A percentile compares a stretch with the other conserved stretches of the same genome.
These are phyloP conservation scores for Atethmia centrago DNA, from an alignment of 2,888 invertebrate genomes.

Conservation along the genomic window DNA sequence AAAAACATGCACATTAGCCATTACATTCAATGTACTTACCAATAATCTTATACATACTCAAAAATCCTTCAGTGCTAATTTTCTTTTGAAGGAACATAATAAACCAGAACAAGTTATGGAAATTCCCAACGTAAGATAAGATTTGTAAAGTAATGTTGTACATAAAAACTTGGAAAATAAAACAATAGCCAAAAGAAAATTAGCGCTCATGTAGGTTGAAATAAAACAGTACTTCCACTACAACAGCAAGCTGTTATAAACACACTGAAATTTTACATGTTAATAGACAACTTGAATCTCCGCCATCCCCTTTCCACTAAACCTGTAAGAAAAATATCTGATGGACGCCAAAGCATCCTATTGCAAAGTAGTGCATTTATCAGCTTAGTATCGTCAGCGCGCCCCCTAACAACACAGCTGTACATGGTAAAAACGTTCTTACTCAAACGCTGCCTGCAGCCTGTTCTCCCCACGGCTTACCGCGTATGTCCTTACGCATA, in stretches of 20 bases:
- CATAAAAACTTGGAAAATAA: constrained; percentile 1
- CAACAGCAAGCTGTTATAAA: constrained; percentile 5
- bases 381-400: not conserved
- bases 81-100: constrained; percentile 13
- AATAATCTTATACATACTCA: constrained; percentile 15
- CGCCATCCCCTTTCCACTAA: not conserved
- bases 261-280: not conserved
- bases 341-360: constrained; percentile 1
- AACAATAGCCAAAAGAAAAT: constrained; percentile 22
- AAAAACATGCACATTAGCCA: constrained; percentile 23
- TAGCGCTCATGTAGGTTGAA: not conserved
- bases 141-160: not conserved
- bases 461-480: not conserved
- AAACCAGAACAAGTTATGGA: not conserved
- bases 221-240: constrained; percentile 14
- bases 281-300: not conserved
- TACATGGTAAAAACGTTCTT: not conserved
- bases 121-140: not conserved
- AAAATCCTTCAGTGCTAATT: constrained; percentile 16
- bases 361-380: constrained; percentile 4
- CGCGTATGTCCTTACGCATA: not conserved
- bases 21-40: constrained; percentile 45
- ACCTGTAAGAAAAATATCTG: constrained; percentile 1
- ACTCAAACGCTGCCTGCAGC: not conserved
- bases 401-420: not conserved